Evolutionary conservation across 1,140 invertebrate genomes (phyloP).

Genomic region (Drosophila punjabiensis): DNA sequence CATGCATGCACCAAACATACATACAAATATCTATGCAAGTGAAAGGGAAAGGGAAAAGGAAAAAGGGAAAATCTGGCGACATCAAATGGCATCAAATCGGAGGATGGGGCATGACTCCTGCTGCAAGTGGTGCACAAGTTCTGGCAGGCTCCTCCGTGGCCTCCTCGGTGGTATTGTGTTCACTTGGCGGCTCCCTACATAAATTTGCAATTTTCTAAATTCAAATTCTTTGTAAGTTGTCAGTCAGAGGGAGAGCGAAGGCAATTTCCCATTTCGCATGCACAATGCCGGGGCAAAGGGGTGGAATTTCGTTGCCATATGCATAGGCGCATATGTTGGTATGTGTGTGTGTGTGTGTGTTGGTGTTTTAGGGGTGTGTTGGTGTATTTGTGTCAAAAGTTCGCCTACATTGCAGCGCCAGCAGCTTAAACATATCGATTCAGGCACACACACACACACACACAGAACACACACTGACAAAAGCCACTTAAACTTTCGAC

Average conservation of each 20-base stretch:
- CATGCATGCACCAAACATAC: conserved; percentile 31
- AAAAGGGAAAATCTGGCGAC: conserved; percentile 40
- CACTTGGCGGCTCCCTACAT: conserved; percentile 67
- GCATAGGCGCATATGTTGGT: conserved; percentile 21
- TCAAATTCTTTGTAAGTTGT: conserved; percentile 84
- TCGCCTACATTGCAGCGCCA: conserved; percentile 71
- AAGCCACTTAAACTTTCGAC: conserved; percentile 74
- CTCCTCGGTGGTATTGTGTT: conserved; percentile 33
- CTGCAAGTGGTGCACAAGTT: conserved; percentile 50
- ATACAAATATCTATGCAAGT: background rate
- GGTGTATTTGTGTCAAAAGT: conserved; percentile 71
- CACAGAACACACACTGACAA: conserved; percentile 48
- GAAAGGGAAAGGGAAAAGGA: conserved; percentile 6
- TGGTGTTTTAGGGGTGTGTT: conserved; percentile 12
- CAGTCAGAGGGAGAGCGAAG: conserved; percentile 65
- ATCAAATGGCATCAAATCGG: conserved; percentile 6
- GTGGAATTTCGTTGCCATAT: conserved; percentile 13
- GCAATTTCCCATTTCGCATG: conserved; percentile 56
- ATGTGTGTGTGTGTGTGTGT: background rate
- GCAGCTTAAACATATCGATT: conserved; percentile 79
- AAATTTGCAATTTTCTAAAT: conserved; percentile 84
- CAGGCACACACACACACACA: conserved; percentile 51
- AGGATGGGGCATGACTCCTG: background rate
- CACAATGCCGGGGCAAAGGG: conserved; percentile 32
- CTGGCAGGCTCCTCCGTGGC: conserved; percentile 33